phyloP scores from a whole-genome alignment of 2,113 vertebrate genomes.

The Connochaetes taurinus region DNA sequence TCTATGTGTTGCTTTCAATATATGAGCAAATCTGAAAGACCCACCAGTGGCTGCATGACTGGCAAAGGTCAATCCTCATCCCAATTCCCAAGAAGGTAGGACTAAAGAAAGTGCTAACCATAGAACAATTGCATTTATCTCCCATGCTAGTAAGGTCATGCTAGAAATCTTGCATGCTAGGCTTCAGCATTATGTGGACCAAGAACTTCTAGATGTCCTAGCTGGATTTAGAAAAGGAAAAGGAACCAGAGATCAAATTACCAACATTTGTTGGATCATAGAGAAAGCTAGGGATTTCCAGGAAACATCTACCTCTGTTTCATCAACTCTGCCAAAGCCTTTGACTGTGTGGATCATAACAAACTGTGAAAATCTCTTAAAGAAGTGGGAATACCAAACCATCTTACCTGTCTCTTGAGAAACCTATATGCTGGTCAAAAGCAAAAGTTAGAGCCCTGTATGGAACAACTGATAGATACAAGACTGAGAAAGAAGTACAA shows the following conservation, averaged over 20 bases:
- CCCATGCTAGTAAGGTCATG: background rate
- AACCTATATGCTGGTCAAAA: background rate
- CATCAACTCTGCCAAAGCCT: background rate
- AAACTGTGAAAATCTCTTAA: background rate
- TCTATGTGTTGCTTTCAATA: background rate
- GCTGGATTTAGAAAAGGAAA: background rate
- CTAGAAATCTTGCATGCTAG: background rate
- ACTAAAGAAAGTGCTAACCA: background rate
- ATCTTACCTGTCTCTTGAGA: background rate
- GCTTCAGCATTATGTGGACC: fast-evolving
- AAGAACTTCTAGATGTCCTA: background rate
- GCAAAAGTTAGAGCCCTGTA: background rate
- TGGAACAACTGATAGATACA: background rate
- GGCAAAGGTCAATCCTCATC: background rate
- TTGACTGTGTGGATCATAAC: background rate
- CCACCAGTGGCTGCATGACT: background rate
- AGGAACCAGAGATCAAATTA: background rate
- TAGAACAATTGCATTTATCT: background rate
- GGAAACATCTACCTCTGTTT: background rate
- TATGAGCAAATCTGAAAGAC: background rate
- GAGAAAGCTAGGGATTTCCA: background rate
- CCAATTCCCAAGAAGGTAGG: background rate
- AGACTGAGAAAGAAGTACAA: background rate
- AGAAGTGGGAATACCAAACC: background rate
- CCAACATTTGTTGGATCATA: background rate